Base-by-base conservation (phyloP, 1,140 invertebrate species). In the Thereuonema tuberculata region DNA sequence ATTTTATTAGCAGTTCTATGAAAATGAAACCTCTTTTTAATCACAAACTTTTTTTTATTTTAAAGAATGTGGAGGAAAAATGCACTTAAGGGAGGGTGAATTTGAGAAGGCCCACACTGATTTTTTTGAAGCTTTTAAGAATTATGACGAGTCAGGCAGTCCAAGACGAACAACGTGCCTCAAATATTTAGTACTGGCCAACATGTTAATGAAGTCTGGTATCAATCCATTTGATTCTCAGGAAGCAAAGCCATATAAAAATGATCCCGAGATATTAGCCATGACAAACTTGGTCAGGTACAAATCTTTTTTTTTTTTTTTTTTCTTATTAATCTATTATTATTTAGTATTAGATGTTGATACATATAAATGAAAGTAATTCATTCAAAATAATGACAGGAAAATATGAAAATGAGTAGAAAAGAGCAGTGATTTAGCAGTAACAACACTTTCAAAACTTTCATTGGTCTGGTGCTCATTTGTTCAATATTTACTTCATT, bases 181-280 rank as follows among this genome's bases (percentile, higher is more conserved):
- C 15, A 99, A 99, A 75, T 99, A 99, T 76, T 80, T 99, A 62
- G 96, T 99, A 31, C 73, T 99, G 67, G 95, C 97, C 5, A 99
- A 98, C 74, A 99, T 99, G 97, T 78, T 96, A 59, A 96, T 96
- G 93, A 96, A 96, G 74, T 98, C 95, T n/a, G 94, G 92, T 23
- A 99, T 99, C 59, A 99, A 99, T 79, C 97, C 97, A 2, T 99
- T 99, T 75, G 96, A 99, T 77, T 98, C 93, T 1, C 96, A 99
- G 81, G 97, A 99, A 80, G 96, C 96, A 0, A 99, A 99, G 72
- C 94, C 97, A 0, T 99, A 99, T 70, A 98, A 98, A 76, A 98
- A 98, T 74, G 95, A 99, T 77, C 92, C 94, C 2, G 96, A 99
- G 79, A 98, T 99, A 68, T 76, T 99, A 59, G 96, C 96, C 1